Evolutionary conservation across 1,140 invertebrate genomes (phyloP).

Genomic region (Drosophila albomicans): DNA sequence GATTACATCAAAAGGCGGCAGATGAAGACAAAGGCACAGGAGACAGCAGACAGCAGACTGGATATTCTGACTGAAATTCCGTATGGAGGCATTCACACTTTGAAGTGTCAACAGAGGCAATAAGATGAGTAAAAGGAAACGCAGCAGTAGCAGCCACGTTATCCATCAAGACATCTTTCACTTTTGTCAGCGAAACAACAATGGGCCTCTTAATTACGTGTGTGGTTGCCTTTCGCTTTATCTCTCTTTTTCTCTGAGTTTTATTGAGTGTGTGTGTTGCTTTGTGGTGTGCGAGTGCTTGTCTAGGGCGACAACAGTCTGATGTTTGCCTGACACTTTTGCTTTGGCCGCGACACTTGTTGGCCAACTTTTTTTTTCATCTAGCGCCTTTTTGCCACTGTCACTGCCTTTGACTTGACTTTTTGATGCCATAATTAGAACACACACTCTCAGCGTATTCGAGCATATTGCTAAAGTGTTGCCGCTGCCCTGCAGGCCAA

Average conservation of each 20-base stretch:
- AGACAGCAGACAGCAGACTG: constrained; percentile 24
- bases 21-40: constrained; percentile 5
- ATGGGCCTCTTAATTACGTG: constrained; percentile 84
- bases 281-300: constrained; percentile 38
- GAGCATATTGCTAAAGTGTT: constrained; percentile 39
- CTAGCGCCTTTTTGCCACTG: constrained; percentile 10
- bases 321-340: constrained; percentile 79
- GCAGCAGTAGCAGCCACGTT: constrained; percentile 46
- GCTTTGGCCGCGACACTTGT: constrained; percentile 63
- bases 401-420: constrained; percentile 63
- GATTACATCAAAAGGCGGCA: constrained; percentile 73
- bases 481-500: constrained; percentile 36
- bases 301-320: constrained; percentile 52
- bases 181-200: constrained; percentile 85
- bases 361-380: constrained; percentile 58
- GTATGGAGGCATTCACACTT: constrained; percentile 61
- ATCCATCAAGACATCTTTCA: constrained; percentile 84
- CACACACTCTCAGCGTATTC: constrained; percentile 28
- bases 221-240: constrained; percentile 41
- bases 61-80: too few relatives aligned
- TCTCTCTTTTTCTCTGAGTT: constrained; percentile 15
- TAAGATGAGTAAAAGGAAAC: constrained; percentile 36
- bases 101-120: constrained; percentile 80
- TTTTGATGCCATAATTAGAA: constrained; percentile 70
- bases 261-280: constrained; percentile 18